phyloP scores from a whole-genome alignment of 2,797 vertebrate genomes.

The Steatocranus sp. region DNA sequence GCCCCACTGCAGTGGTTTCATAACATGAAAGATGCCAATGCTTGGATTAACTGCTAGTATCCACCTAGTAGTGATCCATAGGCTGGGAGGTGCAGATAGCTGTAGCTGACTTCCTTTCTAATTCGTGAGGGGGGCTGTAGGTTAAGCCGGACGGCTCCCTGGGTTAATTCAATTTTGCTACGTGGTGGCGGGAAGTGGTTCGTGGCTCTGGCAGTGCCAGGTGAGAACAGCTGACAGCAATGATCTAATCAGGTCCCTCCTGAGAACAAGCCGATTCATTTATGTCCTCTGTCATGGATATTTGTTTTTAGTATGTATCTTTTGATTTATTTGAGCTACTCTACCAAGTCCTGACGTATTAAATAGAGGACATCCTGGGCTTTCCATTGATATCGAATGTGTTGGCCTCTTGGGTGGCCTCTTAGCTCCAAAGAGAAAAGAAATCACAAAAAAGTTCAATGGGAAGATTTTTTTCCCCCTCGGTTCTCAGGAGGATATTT shows the following conservation, averaged over 20 bases:
- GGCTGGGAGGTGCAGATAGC: not conserved
- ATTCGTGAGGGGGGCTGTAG: not conserved
- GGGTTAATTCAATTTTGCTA: not conserved
- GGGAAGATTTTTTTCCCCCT: accelerated
- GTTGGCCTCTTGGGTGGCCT: not conserved
- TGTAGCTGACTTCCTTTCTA: not conserved
- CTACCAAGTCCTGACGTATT: accelerated
- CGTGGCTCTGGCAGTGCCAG: not conserved
- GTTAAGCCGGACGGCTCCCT: accelerated
- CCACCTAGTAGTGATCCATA: not conserved
- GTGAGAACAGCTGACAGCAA: not conserved
- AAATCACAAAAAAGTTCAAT: not conserved
- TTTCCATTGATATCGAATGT: not conserved
- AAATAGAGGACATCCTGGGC: not conserved
- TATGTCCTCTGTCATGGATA: not conserved
- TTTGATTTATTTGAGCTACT: not conserved
- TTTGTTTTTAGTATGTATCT: not conserved
- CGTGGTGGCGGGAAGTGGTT: not conserved
- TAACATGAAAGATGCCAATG: not conserved
- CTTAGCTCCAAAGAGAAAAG: not conserved
- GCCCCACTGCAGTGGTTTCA: not conserved
- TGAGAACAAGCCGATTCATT: accelerated
- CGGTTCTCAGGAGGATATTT: not conserved
- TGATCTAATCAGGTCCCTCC: not conserved
- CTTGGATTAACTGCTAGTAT: not conserved